Conservation (phyloP, 2,888 invertebrate species). For the Anodontia alba region DNA sequence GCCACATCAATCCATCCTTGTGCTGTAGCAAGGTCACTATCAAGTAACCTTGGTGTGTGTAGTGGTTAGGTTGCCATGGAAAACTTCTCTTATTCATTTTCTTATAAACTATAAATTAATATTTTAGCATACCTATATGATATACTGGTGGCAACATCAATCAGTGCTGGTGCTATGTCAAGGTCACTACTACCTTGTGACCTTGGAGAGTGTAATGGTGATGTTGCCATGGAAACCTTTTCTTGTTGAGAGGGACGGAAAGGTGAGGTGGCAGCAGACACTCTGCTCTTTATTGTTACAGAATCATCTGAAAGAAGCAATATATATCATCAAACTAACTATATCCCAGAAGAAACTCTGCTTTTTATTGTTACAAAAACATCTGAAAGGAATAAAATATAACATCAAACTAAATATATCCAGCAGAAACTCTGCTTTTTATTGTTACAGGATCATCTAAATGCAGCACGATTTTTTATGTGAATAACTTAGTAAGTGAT, state of each 20-base stretch:
- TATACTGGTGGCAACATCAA: conserved; percentile 67
- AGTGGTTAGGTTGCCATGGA: conserved; percentile 58
- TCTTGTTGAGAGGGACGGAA: conserved; percentile 33
- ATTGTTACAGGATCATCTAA: conserved; percentile 52
- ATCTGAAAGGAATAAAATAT: conserved; percentile 28
- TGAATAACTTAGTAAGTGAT: no score
- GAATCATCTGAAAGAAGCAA: conserved; percentile 39
- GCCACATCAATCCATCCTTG: conserved; percentile 59
- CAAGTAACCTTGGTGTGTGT: conserved; percentile 27
- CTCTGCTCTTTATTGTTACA: conserved; percentile 46
- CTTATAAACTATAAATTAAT: no score
- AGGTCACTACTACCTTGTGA: conserved; percentile 19
- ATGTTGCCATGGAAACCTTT: conserved; percentile 53
- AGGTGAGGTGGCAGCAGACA: conserved; percentile 57
- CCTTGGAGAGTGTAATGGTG: conserved; percentile 42
- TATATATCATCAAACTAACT: no score
- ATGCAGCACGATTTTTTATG: background rate
- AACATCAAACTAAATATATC: background rate
- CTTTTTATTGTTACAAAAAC: conserved; percentile 48
- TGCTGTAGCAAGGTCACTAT: conserved; percentile 10
- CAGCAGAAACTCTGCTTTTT: conserved; percentile 50
- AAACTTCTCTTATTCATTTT: conserved; percentile 30
- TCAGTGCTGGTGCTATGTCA: conserved; percentile 31
- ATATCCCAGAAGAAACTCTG: conserved; percentile 42
- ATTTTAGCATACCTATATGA: conserved; percentile 49